Base-by-base conservation (phyloP, 2,113 vertebrate species). In the Crypturellus undulatus region DNA sequence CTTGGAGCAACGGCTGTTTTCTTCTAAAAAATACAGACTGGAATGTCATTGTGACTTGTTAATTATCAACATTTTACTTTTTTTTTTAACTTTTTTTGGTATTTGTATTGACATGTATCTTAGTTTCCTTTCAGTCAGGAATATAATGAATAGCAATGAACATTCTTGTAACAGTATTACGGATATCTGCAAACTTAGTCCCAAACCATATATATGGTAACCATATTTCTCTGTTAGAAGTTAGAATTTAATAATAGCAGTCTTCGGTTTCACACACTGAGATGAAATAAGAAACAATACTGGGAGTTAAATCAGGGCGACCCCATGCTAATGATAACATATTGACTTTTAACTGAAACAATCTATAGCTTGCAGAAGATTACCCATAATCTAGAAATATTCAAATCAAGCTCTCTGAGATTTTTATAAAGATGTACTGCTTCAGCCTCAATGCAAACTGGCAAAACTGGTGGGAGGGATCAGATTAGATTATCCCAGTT, bases 41-140 rank as follows among this genome's bases (percentile, higher is more conserved):
- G 25, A 95, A 70, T 43, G 30, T 11, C 19, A 32, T 26, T 84
- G 73, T 76, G 58, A 85, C 90, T 93, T 92, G 45, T 92, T 79
- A 56, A 84, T 62, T 82, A n/a, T 28, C 14, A 69, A 24, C 43
- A 47, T 68, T 88, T 83, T 17, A 1, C 4, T 77, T 38, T 43
- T 43, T 43, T 26, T 77, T 67, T 17, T 17, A 84, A 38, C 9
- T 79, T 73, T 63, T 51, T 52, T n/a, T 6, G 22, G 75, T 8
- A 12, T 32, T 84, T 45, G 11, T 87, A 12, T 22, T 49, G 52
- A 77, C 34, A 75, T 59, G 16, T 72, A 58, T 52, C 85, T n/a
- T 13, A 54, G 6, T 52, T 87, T 84, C 49, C 9, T 68, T 65
- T 43, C 59, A 43, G 21, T 72, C 32, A 79, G 59, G 24, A 73